Evolutionary conservation across 2,797 vertebrate genomes (phyloP).

Genomic region (Parotocinclus haroldoi): DNA sequence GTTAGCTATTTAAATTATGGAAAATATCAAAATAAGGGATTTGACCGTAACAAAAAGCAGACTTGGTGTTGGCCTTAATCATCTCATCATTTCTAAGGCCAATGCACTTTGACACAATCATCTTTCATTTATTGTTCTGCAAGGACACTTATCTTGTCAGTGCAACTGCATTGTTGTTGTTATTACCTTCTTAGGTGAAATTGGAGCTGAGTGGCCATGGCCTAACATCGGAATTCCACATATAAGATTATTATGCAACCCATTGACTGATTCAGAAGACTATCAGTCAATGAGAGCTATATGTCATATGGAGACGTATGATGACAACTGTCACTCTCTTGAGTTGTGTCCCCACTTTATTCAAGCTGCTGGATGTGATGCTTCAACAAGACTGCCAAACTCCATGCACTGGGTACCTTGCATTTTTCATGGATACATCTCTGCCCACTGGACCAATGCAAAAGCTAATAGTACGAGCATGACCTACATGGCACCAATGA

Average conservation of each 20-base stretch:
- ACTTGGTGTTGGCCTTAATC: slow-evolving; percentile 26
- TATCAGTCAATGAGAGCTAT: slow-evolving; percentile 62
- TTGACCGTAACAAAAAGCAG: slow-evolving; percentile 8
- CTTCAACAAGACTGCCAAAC: slow-evolving; percentile 49
- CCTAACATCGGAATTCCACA: slow-evolving; percentile 38
- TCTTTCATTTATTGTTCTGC: slow-evolving; percentile 43
- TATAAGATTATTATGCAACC: slow-evolving; percentile 51
- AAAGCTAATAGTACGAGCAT: slow-evolving; percentile 58
- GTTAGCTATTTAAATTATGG: slow-evolving; percentile 9
- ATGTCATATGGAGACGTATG: slow-evolving; percentile 61
- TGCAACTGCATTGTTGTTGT: slow-evolving; percentile 17
- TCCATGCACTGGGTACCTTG: slow-evolving; percentile 4
- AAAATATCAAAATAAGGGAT: slow-evolving; percentile 12
- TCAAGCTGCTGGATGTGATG: slow-evolving; percentile 54
- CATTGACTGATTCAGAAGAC: slow-evolving; percentile 38
- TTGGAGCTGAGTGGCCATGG: slow-evolving; percentile 38
- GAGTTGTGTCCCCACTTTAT: slow-evolving; percentile 56
- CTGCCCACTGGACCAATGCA: slow-evolving; percentile 51
- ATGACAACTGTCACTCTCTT: slow-evolving; percentile 65
- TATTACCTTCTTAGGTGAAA: slow-evolving; percentile 35
- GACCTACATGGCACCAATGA: slow-evolving; percentile 42
- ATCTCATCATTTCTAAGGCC: not conserved
- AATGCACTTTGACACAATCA: slow-evolving; percentile 33
- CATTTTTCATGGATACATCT: slow-evolving; percentile 35
- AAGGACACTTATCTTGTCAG: slow-evolving; percentile 17